Conservation (phyloP, 2,888 invertebrate genomes). For the Sthenelais limicola region DNA sequence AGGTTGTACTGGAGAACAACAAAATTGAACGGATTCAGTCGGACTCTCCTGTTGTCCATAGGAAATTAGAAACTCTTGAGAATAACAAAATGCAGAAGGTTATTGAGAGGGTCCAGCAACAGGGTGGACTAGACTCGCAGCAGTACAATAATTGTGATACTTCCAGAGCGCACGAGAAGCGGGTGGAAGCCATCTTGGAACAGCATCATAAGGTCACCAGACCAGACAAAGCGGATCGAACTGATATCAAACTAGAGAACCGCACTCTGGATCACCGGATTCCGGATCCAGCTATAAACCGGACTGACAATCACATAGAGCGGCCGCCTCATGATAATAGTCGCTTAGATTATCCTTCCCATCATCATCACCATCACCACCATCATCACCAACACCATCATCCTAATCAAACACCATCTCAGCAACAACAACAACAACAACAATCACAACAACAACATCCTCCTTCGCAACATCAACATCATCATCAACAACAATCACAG, state of each 20-base stretch:
- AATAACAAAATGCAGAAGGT: no score
- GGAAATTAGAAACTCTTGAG: no score
- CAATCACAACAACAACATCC: constrained; percentile 6
- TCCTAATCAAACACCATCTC: background rate
- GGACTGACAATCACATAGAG: constrained; percentile 28
- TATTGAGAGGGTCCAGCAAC: no score
- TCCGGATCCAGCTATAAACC: no score
- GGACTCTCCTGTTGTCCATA: no score
- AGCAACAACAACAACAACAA: constrained; percentile 15
- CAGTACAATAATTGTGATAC: no score
- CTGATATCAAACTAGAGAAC: constrained; percentile 30
- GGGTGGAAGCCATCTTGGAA: no score
- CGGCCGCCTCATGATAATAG: no score
- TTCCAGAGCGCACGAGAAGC: background rate
- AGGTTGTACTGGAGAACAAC: no score
- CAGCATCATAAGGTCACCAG: constrained; percentile 1
- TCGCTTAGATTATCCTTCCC: no score
- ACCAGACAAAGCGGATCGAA: constrained; percentile 6
- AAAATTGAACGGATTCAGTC: no score
- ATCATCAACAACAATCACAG: background rate
- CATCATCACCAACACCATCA: background rate
- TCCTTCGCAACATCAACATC: background rate
- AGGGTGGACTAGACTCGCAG: no score
- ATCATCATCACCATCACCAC: background rate
- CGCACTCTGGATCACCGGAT: constrained; percentile 31